Evolutionary conservation across 1,140 invertebrate genomes (phyloP).

Genomic region (Tachypleus tridentatus): DNA sequence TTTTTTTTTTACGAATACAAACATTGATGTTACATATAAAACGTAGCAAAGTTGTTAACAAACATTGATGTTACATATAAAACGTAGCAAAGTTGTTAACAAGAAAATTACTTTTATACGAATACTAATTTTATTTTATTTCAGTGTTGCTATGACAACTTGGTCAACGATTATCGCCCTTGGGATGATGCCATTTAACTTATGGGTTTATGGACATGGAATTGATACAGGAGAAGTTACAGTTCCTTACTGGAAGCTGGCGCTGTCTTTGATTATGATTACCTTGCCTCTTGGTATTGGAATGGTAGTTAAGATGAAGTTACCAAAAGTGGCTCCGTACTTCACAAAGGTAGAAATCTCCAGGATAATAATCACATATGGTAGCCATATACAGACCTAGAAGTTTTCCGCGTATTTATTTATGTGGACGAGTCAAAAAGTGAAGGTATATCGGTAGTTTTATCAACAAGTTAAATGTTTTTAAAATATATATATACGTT

Average conservation of each 20-base stretch:
- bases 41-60: no score
- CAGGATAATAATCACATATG: no score
- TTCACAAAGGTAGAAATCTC: slow-evolving; percentile 24
- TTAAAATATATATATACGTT: no score
- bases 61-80: no score
- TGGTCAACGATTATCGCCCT: slow-evolving; percentile 28
- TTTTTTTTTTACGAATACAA: no score
- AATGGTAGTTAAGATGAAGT: slow-evolving; percentile 29
- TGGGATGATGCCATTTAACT: slow-evolving; percentile 31
- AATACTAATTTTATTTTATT: slow-evolving; percentile 3
- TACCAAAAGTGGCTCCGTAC: slow-evolving; percentile 27
- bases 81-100: no score
- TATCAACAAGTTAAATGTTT: background rate
- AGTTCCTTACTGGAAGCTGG: slow-evolving; percentile 31
- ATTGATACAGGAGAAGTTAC: slow-evolving; percentile 25
- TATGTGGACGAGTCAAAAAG: no score
- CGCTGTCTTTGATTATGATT: slow-evolving; percentile 28
- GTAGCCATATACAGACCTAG: no score
- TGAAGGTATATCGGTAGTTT: no score
- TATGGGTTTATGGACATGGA: slow-evolving; percentile 29
- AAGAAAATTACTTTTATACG: no score
- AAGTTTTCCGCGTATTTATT: no score
- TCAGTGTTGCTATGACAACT: slow-evolving; percentile 33
- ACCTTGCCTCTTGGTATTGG: slow-evolving; percentile 28
- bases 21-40: no score